Conservation (phyloP, 2,888 invertebrate species). For the Oscheius sp. region DNA sequence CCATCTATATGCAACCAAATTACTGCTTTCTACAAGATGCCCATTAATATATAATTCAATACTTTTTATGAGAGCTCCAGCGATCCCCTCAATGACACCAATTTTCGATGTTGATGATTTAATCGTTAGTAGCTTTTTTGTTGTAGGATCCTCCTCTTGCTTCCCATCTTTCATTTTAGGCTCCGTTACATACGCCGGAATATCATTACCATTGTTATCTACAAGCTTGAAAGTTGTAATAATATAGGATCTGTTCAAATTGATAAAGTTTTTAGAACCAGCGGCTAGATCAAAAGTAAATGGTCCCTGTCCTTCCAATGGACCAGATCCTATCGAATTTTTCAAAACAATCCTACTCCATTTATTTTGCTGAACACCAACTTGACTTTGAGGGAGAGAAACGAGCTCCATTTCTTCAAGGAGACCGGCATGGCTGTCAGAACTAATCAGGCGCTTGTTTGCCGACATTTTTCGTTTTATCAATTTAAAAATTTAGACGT, state of each 20-base stretch:
- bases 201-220: not conserved
- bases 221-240: not conserved
- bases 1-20: not conserved
- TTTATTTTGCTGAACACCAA: not conserved
- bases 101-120: not conserved
- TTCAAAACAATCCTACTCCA: not conserved
- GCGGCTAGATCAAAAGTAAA: not conserved
- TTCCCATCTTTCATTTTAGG: not conserved
- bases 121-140: not conserved
- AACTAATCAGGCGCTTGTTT: no score
- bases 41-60: not conserved
- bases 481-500: not conserved
- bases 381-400: no score
- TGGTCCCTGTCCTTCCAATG: not conserved
- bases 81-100: not conserved
- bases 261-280: conserved; percentile 2
- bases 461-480: no score
- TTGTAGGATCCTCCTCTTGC: not conserved
- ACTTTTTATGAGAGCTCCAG: not conserved
- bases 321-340: not conserved
- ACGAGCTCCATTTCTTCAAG: no score
- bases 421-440: no score
- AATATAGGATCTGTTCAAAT: not conserved
- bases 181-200: not conserved
- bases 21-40: not conserved